Evolutionary conservation across 2,888 invertebrate species (phyloP), one percentile per base, ranked within the genome.

Genomic region (Ligdia adustata): DNA sequence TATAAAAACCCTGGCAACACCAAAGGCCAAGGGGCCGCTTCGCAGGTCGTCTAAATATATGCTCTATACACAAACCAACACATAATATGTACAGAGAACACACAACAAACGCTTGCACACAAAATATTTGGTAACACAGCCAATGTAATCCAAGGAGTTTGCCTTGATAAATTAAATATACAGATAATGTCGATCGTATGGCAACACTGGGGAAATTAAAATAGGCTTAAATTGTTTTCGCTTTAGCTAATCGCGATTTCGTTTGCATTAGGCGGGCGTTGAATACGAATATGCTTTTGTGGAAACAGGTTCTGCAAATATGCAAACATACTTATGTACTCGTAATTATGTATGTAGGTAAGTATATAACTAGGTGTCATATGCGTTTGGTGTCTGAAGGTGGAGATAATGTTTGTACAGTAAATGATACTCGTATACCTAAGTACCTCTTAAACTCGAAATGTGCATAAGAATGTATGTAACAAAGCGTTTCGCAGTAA

Each of bases 121-220:
- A 87, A 85, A 89, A 88, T 88, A 88, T 89, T 88, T 88, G 83
- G 87, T 77, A 82, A 86, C 79, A 74, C 75, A 75, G 70, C 73
- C 75, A 77, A 77, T 79, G 86, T 85, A 82, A 84, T 79, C 82
- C 72, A 75, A 83, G 79, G 73, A 76, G 81, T 86, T 84, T 85
- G 76, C 79, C 75, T 82, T 85, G 79, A 82, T 82, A 80, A 79
- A 79, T 80, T 83, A 79, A 78, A 77, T 69, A 80, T 73, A 80
- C 72, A 60, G 65, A 66, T 70, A 66, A 64, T 73, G 61, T 71
- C 71, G 64, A 79, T 74, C 62, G 70, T 66, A 52, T 48, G 52
- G 31, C 49, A 50, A 52, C 43, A 43, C 31, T 24, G 49, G 24
- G 20, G 48, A 53, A n/a, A 60, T 53, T 62, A 58, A 50, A 55